Percentiles rank a stretch among this genome's conserved stretches.
phyloP scores from a whole-genome alignment of 2,888 invertebrate genomes.

The Fragum fragum region DNA sequence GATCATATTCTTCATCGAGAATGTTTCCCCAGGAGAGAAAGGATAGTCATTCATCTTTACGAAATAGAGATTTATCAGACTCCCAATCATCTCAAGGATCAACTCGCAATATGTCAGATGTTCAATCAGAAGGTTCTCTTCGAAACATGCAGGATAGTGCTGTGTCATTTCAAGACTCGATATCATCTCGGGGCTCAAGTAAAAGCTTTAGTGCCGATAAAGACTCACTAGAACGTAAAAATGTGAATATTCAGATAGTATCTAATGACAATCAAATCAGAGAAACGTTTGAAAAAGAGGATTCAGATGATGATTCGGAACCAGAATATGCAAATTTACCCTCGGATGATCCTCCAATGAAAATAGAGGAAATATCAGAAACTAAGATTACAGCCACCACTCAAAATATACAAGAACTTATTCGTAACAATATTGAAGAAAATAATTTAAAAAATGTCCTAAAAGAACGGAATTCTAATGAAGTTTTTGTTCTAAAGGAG shows the following conservation, averaged over 20 bases:
- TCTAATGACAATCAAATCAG: slow-evolving; percentile 57
- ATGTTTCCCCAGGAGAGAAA: slow-evolving; percentile 71
- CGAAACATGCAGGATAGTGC: slow-evolving; percentile 80
- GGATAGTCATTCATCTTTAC: slow-evolving; percentile 75
- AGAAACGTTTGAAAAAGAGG: slow-evolving; percentile 9
- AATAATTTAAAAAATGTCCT: slow-evolving; percentile 65
- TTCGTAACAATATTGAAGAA: slow-evolving; percentile 60
- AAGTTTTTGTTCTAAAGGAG: slow-evolving; percentile 48
- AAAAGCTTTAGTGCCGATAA: slow-evolving; percentile 63
- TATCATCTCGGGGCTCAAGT: slow-evolving; percentile 76
- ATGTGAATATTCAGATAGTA: slow-evolving; percentile 54
- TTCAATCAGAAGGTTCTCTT: slow-evolving; percentile 84
- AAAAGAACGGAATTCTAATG: slow-evolving; percentile 61
- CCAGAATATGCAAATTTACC: slow-evolving; percentile 85
- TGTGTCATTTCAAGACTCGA: slow-evolving; percentile 78
- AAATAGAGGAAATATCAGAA: slow-evolving; percentile 55
- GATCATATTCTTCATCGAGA: slow-evolving; percentile 84
- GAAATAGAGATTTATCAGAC: slow-evolving; percentile 81
- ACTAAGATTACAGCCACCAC: slow-evolving; percentile 46
- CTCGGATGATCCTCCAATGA: slow-evolving; percentile 55
- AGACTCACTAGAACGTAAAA: slow-evolving; percentile 51
- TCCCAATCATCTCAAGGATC: slow-evolving; percentile 89
- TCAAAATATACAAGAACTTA: slow-evolving; percentile 42
- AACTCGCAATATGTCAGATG: slow-evolving; percentile 86
- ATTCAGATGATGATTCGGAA: slow-evolving; percentile 70